Evolutionary conservation across 1,140 invertebrate species (phyloP).

Genomic region (Dendrolimus punctatus): DNA sequence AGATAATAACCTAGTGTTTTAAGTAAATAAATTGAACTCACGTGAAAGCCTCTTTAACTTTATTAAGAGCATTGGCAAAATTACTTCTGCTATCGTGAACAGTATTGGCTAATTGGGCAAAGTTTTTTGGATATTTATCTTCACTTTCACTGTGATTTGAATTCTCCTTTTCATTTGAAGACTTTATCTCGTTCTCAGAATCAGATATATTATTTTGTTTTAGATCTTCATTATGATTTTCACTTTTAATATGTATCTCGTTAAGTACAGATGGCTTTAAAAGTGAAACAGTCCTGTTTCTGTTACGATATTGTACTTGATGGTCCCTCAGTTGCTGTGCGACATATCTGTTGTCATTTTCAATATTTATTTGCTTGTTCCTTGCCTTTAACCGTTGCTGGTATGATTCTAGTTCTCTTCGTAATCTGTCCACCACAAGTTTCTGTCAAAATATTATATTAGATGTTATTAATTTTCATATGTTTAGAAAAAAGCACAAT

Average conservation of each 20-base stretch:
- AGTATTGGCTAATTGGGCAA: conserved; percentile 35
- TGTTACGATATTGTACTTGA: conserved; percentile 51
- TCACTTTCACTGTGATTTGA: conserved; percentile 40
- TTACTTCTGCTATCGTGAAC: conserved; percentile 55
- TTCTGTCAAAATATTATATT: conserved; percentile 42
- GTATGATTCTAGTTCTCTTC: conserved; percentile 60
- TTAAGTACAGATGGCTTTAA: conserved; percentile 65
- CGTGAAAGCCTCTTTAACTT: conserved; percentile 63
- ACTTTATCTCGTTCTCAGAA: conserved; percentile 50
- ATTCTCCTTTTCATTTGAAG: conserved; percentile 45
- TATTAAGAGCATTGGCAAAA: conserved; percentile 64
- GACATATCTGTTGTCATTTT: conserved; percentile 64
- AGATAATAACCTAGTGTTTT: neutral
- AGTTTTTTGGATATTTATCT: conserved; percentile 43
- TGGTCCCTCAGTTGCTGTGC: conserved; percentile 65
- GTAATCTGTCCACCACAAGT: conserved; percentile 59
- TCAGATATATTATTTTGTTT: conserved; percentile 43
- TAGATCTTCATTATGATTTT: conserved; percentile 40
- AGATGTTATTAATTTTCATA: neutral
- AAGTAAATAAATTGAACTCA: conserved; percentile 27
- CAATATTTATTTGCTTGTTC: conserved; percentile 59
- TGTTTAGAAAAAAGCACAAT: neutral
- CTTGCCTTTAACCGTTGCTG: conserved; percentile 58
- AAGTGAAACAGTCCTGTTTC: conserved; percentile 52
- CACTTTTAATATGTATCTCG: conserved; percentile 63